Conservation (phyloP, 2,797 vertebrate species). For the Diplodus puntazzo region DNA sequence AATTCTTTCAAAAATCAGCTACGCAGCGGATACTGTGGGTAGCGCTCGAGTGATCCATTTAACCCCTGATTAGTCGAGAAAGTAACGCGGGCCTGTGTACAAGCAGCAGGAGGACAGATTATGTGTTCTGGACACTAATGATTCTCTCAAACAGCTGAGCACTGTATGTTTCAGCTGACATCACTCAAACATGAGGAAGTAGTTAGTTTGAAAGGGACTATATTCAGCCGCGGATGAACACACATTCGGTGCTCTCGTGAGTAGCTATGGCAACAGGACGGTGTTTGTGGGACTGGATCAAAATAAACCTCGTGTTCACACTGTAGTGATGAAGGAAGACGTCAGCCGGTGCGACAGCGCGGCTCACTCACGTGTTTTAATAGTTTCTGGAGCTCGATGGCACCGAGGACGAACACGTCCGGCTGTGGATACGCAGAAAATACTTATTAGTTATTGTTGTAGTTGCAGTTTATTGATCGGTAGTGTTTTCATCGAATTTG, state of each 20-base stretch:
- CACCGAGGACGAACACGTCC: too few species aligned
- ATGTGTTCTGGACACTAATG: background rate
- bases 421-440: background rate
- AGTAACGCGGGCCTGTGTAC: background rate
- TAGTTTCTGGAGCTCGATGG: background rate
- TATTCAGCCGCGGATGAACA: background rate
- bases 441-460: background rate
- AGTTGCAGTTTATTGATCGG: background rate
- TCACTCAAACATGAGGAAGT: background rate
- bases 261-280: conserved; percentile 1
- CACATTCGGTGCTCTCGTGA: conserved; percentile 1
- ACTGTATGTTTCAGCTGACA: background rate
- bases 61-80: conserved; percentile 7
- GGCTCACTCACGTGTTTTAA: background rate
- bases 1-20: conserved; percentile 30
- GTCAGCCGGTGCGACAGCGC: background rate
- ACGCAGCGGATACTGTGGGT: background rate
- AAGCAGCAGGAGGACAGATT: background rate
- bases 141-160: background rate
- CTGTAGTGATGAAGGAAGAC: background rate
- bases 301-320: background rate
- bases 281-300: background rate
- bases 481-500: background rate
- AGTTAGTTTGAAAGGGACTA: background rate
- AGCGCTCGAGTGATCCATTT: conserved; percentile 14